phyloP scores from a whole-genome alignment of 2,113 vertebrate species.

The Elephantulus edwardii region DNA sequence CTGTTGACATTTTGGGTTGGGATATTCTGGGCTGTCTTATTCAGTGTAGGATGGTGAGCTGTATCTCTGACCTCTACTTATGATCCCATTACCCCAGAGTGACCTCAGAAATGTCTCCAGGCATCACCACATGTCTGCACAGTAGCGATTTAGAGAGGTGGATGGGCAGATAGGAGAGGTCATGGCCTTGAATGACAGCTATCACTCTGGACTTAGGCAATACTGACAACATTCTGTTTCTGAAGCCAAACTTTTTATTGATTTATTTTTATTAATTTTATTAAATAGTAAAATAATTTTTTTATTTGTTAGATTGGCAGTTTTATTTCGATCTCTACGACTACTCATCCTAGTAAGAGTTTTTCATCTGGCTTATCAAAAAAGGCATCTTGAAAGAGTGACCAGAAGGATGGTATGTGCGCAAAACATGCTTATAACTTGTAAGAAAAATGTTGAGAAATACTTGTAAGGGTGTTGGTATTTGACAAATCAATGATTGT shows the following conservation, averaged over 20 bases:
- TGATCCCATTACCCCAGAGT: neutral
- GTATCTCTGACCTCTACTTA: neutral
- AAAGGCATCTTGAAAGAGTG: slow-evolving; percentile 90
- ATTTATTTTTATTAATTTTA: too few relatives aligned
- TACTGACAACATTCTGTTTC: slow-evolving; percentile 5
- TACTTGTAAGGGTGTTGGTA: neutral
- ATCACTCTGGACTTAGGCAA: neutral
- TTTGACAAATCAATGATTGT: neutral
- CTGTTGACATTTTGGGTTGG: neutral
- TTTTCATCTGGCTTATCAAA: slow-evolving; percentile 92
- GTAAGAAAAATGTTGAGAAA: neutral
- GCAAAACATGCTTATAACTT: neutral
- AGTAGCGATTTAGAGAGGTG: too few relatives aligned
- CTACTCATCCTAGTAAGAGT: slow-evolving; percentile 91
- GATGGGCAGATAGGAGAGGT: too few relatives aligned
- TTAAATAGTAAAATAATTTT: too few relatives aligned
- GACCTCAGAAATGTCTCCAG: neutral
- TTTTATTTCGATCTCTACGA: slow-evolving; percentile 88
- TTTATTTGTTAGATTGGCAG: slow-evolving; percentile 87
- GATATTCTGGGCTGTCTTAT: neutral
- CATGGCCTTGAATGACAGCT: neutral
- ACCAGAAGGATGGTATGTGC: slow-evolving; percentile 93
- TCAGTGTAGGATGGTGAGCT: neutral
- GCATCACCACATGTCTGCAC: neutral
- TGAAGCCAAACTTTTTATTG: slow-evolving; percentile 20